A percentile compares a stretch with the other conserved stretches of the same genome.
phyloP scores from a whole-genome alignment of 2,888 invertebrate species.

The Caenorhabditis virilis region DNA sequence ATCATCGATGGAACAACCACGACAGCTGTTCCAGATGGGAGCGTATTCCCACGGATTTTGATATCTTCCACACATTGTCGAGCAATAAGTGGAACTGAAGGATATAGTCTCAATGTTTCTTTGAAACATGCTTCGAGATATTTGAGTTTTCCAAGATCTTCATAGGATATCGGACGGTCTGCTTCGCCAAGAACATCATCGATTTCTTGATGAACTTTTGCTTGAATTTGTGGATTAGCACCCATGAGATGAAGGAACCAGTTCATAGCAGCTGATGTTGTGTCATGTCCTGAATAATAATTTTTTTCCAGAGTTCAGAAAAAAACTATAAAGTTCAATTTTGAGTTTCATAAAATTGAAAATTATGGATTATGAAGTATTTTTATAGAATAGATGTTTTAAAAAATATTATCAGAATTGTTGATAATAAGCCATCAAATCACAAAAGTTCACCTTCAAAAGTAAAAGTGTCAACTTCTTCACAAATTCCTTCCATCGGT shows the following conservation, averaged over 20 bases:
- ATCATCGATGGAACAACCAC: constrained; percentile 68
- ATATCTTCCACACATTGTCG: constrained; percentile 68
- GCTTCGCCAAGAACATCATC: constrained; percentile 60
- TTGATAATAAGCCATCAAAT: too few species aligned
- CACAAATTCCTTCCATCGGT: constrained; percentile 63
- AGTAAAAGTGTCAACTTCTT: constrained; percentile 68
- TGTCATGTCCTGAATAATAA: constrained; percentile 79
- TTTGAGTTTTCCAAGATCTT: constrained; percentile 70
- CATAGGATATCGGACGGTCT: constrained; percentile 69
- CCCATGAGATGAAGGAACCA: constrained; percentile 85
- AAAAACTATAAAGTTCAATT: too few species aligned
- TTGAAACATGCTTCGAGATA: constrained; percentile 70
- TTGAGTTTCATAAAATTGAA: too few species aligned
- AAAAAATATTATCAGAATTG: too few species aligned
- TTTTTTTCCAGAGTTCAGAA: constrained; percentile 2
- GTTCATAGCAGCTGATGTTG: constrained; percentile 84
- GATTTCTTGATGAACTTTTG: constrained; percentile 71
- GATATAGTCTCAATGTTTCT: constrained; percentile 66
- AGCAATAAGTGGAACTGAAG: constrained; percentile 66
- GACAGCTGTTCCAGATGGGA: constrained; percentile 69
- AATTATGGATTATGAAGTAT: too few species aligned
- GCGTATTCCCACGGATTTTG: constrained; percentile 16
- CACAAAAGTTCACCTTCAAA: constrained; percentile 55
- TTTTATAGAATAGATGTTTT: too few species aligned
- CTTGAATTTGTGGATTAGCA: constrained; percentile 81